Evolutionary conservation across 2,797 vertebrate genomes (phyloP).

Genomic region (Enteromius anoplus): DNA sequence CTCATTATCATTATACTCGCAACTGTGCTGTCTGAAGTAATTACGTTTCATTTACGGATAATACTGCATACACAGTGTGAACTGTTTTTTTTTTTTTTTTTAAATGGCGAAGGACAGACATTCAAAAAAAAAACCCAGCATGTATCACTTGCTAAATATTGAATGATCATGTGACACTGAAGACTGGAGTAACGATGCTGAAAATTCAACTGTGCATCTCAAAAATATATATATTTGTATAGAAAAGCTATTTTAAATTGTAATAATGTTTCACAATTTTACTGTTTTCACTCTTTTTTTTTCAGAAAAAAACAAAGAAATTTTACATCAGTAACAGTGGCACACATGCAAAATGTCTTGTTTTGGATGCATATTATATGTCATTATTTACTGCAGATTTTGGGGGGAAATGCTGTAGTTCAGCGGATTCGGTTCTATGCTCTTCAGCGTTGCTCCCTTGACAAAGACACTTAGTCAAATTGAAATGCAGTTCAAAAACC

Average conservation of each 20-base stretch:
- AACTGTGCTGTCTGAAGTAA: background rate
- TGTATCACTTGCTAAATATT: background rate
- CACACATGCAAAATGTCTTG: background rate
- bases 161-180: background rate
- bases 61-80: background rate
- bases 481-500: background rate
- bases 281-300: too few species aligned
- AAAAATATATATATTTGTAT: background rate
- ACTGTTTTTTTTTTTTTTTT: too few species aligned
- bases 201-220: background rate
- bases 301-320: too few species aligned
- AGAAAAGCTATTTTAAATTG: background rate
- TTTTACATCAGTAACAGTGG: background rate
- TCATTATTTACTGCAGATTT: background rate
- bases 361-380: background rate
- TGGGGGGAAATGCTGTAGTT: too few species aligned
- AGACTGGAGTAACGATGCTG: background rate
- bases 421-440: background rate
- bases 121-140: too few species aligned
- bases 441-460: background rate
- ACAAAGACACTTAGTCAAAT: constrained; percentile 5
- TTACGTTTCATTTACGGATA: background rate
- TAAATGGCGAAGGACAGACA: too few species aligned
- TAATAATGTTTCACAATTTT: background rate
- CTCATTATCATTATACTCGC: background rate